Evolutionary conservation across 2,113 vertebrate species (phyloP).

Genomic region (Tauraco erythrolophus): DNA sequence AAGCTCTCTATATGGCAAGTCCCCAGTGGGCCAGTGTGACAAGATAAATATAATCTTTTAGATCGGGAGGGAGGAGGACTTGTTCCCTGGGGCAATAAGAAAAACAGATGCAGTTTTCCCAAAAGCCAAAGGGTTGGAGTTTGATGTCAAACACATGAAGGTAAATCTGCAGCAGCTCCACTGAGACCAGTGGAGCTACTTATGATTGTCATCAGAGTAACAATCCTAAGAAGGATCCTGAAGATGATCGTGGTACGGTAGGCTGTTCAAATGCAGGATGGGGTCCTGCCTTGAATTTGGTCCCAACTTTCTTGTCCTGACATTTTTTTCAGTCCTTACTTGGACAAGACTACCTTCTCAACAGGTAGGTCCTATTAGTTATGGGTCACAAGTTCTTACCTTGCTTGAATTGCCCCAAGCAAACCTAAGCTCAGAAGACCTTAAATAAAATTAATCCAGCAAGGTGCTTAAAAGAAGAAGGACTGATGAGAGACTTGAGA

Average conservation of each 20-base stretch:
- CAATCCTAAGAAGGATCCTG: neutral
- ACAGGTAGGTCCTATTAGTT: neutral
- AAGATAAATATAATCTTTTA: neutral
- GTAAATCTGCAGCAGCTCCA: neutral
- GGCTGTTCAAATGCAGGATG: neutral
- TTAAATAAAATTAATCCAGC: neutral
- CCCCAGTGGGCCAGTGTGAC: neutral
- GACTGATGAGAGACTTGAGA: neutral
- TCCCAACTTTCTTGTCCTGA: neutral
- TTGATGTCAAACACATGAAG: neutral
- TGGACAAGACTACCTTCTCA: neutral
- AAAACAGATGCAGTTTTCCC: neutral
- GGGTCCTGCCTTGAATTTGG: neutral
- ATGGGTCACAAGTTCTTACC: neutral
- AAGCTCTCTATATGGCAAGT: neutral
- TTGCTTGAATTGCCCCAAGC: neutral
- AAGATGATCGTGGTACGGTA: neutral
- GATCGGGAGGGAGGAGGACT: neutral
- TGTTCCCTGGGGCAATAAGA: neutral
- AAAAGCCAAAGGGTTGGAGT: neutral
- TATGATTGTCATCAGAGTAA: neutral
- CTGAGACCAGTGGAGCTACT: neutral
- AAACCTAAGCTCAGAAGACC: neutral
- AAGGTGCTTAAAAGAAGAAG: neutral
- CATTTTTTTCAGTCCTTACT: neutral